Percentiles rank a stretch among this genome's conserved stretches.
These are phyloP conservation scores for Cephonodes hylas DNA, from an alignment of 2,888 invertebrate species.

Conservation along the genomic window DNA sequence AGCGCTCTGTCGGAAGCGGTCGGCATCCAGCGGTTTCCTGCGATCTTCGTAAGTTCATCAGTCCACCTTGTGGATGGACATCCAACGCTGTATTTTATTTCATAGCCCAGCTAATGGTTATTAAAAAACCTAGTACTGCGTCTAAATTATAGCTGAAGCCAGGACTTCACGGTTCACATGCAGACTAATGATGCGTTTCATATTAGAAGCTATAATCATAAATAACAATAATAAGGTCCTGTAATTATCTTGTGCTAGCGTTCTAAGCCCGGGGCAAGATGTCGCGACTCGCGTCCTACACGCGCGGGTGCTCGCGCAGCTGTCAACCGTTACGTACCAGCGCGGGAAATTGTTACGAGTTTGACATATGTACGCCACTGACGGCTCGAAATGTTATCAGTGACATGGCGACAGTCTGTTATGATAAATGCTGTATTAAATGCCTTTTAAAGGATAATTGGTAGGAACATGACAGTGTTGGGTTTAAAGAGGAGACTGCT, in stretches of 20 bases:
- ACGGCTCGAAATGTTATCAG: not conserved
- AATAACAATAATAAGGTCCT: not conserved
- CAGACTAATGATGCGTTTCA: not conserved
- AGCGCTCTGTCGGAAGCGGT: too few relatives aligned
- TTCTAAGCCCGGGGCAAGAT: slow-evolving; percentile 21
- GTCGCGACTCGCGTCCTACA: slow-evolving; percentile 36
- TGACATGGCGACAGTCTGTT: not conserved
- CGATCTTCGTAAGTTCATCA: too few relatives aligned
- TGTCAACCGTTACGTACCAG: slow-evolving; percentile 50
- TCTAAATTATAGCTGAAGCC: too few relatives aligned
- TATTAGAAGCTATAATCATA: not conserved
- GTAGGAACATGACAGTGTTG: not conserved
- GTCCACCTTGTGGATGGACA: too few relatives aligned
- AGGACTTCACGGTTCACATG: not conserved
- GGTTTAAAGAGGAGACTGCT: not conserved
- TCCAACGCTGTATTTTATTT: too few relatives aligned
- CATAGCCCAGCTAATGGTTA: too few relatives aligned
- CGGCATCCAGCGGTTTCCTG: too few relatives aligned
- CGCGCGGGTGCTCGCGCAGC: slow-evolving; percentile 36
- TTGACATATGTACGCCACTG: slow-evolving; percentile 20
- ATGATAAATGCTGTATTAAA: not conserved
- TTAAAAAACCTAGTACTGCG: not conserved
- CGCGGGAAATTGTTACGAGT: slow-evolving; percentile 39
- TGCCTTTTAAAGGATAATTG: not conserved
- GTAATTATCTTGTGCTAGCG: not conserved